Evolutionary conservation across 2,113 vertebrate species (phyloP).

Genomic region (Myocastor coypus): DNA sequence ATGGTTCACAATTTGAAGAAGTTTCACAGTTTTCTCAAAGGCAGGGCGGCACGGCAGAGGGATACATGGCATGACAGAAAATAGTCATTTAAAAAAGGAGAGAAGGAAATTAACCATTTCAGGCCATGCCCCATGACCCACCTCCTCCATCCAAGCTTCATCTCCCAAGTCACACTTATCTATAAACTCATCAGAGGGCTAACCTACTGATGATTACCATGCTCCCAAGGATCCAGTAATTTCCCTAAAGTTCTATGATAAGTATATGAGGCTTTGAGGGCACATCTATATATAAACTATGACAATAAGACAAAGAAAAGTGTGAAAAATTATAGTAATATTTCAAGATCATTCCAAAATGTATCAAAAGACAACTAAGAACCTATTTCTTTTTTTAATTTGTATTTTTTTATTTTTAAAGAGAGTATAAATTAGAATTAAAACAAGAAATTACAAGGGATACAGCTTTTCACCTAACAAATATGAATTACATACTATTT

Average conservation of each 20-base stretch:
- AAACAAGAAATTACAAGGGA: too few relatives aligned
- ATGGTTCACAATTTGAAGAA: not conserved
- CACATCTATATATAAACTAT: not conserved
- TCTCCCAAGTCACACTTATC: not conserved
- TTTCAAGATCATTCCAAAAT: slow-evolving; percentile 58
- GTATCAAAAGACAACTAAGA: slow-evolving; percentile 14
- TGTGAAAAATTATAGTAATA: slow-evolving; percentile 25
- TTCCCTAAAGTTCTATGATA: not conserved
- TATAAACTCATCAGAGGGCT: not conserved
- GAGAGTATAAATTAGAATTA: too few relatives aligned
- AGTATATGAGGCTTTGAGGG: not conserved
- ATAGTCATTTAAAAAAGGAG: not conserved
- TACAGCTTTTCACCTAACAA: too few relatives aligned
- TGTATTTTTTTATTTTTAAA: too few relatives aligned
- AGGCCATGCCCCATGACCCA: not conserved
- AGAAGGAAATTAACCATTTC: not conserved
- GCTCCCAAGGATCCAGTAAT: not conserved
- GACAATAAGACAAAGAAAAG: not conserved
- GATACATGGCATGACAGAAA: not conserved
- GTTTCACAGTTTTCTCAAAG: not conserved
- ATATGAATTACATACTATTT: too few relatives aligned
- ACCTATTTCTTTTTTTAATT: not conserved
- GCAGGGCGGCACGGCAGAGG: not conserved
- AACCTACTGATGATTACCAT: not conserved
- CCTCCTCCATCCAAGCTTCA: not conserved